Conservation (phyloP, 1,140 invertebrate genomes). For the Lepidurus packardi region DNA sequence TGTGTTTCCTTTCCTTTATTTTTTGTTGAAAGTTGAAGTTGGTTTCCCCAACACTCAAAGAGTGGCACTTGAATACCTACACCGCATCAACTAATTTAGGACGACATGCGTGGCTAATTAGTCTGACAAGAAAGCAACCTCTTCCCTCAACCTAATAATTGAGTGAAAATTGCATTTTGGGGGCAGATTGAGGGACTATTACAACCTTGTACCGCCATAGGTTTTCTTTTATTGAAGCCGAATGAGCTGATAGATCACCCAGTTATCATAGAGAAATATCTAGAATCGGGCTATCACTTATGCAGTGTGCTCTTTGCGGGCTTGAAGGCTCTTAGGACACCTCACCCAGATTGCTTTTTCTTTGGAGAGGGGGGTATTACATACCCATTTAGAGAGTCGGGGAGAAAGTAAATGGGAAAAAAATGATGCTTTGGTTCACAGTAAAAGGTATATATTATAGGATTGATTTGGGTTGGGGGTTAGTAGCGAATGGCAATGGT, state of each 20-base stretch:
- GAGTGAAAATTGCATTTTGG: too few species aligned
- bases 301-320: not conserved
- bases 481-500: not conserved
- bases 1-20: not conserved
- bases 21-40: not conserved
- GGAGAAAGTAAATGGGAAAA: not conserved
- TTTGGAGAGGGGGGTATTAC: not conserved
- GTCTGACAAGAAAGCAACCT: not conserved
- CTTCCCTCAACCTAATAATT: not conserved
- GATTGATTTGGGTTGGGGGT: not conserved
- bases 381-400: not conserved
- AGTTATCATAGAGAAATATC: not conserved
- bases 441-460: constrained; percentile 7
- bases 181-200: too few species aligned
- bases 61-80: constrained; percentile 10
- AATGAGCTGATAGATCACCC: not conserved
- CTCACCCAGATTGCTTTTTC: not conserved
- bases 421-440: not conserved
- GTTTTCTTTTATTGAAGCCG: too few species aligned
- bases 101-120: constrained; percentile 8
- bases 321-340: not conserved
- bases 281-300: not conserved
- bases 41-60: not conserved
- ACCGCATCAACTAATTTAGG: not conserved
- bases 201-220: too few species aligned